Conservation (phyloP, 2,797 vertebrate genomes). For the Pangasius macronema region DNA sequence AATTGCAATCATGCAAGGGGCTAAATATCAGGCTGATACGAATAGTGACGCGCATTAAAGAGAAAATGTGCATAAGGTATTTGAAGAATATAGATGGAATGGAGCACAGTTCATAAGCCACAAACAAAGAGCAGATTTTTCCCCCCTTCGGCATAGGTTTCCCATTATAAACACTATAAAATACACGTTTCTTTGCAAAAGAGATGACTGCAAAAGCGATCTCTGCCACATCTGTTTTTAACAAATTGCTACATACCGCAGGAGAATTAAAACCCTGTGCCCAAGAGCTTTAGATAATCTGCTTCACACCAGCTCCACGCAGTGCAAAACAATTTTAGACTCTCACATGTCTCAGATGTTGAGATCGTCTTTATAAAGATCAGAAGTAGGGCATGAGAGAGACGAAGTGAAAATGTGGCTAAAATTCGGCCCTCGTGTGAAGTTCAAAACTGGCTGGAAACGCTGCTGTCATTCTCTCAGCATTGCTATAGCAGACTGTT, state of each 20-base stretch:
- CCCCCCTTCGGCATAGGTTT: neutral
- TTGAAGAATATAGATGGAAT: neutral
- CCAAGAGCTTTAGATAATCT: neutral
- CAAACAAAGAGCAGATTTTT: neutral
- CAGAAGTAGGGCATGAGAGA: neutral
- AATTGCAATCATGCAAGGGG: neutral
- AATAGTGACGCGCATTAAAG: neutral
- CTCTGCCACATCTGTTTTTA: constrained; percentile 21
- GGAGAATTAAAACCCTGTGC: constrained; percentile 19
- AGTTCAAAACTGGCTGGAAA: neutral
- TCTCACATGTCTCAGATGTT: too few species aligned
- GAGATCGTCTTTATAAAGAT: neutral
- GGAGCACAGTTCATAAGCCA: neutral
- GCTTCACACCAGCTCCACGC: neutral
- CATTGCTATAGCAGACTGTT: neutral
- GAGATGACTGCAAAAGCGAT: neutral
- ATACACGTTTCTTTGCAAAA: neutral
- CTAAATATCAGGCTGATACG: neutral
- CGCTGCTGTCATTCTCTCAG: too few species aligned
- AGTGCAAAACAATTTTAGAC: neutral
- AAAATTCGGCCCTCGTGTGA: neutral
- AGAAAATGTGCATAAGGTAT: neutral
- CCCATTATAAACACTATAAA: neutral
- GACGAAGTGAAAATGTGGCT: neutral
- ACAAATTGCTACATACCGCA: constrained; percentile 9